Conservation (phyloP, 2,113 vertebrate genomes). For the Thomomys bottae region DNA sequence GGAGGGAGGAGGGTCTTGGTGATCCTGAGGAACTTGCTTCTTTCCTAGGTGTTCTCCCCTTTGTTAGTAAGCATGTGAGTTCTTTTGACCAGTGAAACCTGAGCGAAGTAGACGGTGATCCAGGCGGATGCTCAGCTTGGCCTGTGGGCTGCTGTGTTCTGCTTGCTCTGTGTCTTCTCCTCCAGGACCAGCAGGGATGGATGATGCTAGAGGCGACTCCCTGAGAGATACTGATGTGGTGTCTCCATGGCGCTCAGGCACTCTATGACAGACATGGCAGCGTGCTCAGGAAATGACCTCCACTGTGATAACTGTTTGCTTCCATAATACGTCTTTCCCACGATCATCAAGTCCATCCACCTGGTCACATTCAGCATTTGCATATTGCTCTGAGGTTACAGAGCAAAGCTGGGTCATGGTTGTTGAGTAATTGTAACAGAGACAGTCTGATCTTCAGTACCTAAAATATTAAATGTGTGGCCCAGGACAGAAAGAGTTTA, state of each 20-base stretch:
- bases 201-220: neutral
- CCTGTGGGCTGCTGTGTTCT: accelerated
- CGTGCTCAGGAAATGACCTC: neutral
- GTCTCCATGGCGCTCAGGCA: neutral
- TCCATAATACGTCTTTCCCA: neutral
- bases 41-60: neutral
- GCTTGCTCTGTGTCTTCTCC: accelerated
- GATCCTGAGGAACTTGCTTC: neutral
- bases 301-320: neutral
- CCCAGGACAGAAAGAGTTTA: neutral
- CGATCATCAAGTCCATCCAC: neutral
- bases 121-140: neutral
- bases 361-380: neutral
- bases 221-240: neutral
- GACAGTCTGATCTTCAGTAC: neutral
- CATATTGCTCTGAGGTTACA: neutral
- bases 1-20: neutral
- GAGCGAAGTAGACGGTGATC: neutral
- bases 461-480: neutral
- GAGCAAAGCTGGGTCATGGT: neutral
- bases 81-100: neutral
- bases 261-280: no score
- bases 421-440: neutral
- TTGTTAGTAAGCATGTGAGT: neutral
- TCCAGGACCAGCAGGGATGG: neutral